phyloP scores from a whole-genome alignment of 2,888 invertebrate species.

The Auanema freiburgensis region DNA sequence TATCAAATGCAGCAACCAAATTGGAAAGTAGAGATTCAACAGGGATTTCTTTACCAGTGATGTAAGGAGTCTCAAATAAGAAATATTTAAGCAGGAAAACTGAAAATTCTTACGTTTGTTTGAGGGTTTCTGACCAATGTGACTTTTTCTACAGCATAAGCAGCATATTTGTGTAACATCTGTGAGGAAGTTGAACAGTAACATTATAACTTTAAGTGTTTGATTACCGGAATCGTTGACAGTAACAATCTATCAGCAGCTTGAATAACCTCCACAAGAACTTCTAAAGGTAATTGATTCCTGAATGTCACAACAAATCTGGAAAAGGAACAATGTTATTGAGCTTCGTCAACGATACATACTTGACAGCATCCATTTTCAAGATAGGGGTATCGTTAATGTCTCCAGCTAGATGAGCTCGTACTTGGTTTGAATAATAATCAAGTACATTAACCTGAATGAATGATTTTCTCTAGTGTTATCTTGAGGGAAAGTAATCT shows the following conservation, averaged over 20 bases:
- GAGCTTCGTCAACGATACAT: neutral
- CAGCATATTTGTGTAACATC: constrained; percentile 81
- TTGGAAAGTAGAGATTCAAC: constrained; percentile 77
- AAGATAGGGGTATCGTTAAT: constrained; percentile 70
- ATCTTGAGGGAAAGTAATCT: neutral
- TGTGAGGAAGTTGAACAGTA: constrained; percentile 1
- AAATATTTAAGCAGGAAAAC: neutral
- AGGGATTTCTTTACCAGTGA: constrained; percentile 72
- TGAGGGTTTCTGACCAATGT: constrained; percentile 68
- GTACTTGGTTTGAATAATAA: constrained; percentile 83
- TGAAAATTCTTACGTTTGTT: neutral
- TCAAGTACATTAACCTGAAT: constrained; percentile 78
- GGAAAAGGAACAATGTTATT: constrained; percentile 1
- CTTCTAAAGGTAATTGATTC: constrained; percentile 80
- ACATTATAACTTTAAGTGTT: too few species aligned
- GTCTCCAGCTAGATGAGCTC: constrained; percentile 80
- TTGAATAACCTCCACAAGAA: constrained; percentile 74
- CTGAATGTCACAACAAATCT: constrained; percentile 86
- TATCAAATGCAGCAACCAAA: constrained; percentile 77
- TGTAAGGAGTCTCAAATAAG: constrained; percentile 36
- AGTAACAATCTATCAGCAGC: constrained; percentile 27
- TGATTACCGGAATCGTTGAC: constrained; percentile 18
- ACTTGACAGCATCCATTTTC: constrained; percentile 94
- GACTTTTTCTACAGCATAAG: constrained; percentile 86
- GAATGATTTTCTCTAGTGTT: neutral